A percentile compares a stretch with the other conserved stretches of the same genome.
Evolutionary conservation across 2,797 vertebrate genomes (phyloP).

Genomic region (Sylvilagus floridanus): DNA sequence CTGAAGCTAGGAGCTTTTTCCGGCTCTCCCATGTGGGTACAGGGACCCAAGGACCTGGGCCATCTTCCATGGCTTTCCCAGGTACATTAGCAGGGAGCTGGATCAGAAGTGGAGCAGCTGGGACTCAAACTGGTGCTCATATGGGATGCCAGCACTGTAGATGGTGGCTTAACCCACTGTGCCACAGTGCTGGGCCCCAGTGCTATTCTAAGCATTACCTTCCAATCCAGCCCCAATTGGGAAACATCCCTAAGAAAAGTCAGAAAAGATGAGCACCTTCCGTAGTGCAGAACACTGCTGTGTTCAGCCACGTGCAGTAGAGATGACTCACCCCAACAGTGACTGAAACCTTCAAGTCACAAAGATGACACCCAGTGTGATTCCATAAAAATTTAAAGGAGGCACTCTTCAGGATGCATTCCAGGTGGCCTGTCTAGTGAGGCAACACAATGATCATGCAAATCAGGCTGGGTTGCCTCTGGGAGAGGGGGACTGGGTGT

Average conservation of each 20-base stretch:
- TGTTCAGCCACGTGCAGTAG: background rate
- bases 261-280: background rate
- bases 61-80: no score
- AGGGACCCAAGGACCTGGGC: no score
- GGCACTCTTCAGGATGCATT: background rate
- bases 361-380: background rate
- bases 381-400: background rate
- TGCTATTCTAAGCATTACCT: background rate
- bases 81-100: no score
- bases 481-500: background rate
- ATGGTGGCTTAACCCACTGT: no score
- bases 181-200: no score
- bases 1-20: no score
- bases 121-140: no score
- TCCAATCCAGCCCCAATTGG: background rate
- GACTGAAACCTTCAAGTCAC: background rate
- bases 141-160: no score
- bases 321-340: background rate
- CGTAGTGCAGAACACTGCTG: rapidly evolving
- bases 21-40: no score
- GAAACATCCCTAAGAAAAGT: background rate
- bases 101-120: no score
- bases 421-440: background rate
- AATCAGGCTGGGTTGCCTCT: background rate
- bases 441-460: background rate